These are phyloP conservation scores for Perognathus longimembris DNA, from an alignment of 2,113 vertebrate genomes.

Conservation along the genomic window DNA sequence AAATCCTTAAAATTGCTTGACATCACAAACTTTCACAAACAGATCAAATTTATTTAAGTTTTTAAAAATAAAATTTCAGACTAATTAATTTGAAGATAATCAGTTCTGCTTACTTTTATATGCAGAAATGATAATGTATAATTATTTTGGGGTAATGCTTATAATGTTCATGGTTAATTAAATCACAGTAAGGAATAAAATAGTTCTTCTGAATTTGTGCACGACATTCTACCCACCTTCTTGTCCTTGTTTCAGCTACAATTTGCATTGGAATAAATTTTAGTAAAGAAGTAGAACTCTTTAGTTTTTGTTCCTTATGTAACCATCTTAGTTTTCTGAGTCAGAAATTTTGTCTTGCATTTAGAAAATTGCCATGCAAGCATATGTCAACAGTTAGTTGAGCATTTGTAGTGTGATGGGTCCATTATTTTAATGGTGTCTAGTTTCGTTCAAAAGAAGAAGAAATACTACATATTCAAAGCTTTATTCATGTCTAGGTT, in stretches of 20 bases:
- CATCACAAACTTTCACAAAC: neutral
- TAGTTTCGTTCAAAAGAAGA: neutral
- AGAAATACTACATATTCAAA: neutral
- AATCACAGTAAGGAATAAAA: neutral
- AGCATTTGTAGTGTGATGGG: neutral
- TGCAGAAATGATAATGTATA: neutral
- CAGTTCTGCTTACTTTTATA: neutral
- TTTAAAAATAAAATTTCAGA: too few species aligned
- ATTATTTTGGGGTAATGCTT: neutral
- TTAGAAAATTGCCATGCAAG: neutral
- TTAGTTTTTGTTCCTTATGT: neutral
- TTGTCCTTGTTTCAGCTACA: neutral
- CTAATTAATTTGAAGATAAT: neutral
- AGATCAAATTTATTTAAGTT: neutral
- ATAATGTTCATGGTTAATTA: neutral
- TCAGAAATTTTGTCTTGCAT: neutral
- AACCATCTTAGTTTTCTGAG: neutral
- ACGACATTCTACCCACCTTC: neutral
- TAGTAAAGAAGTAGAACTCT: constrained; percentile 8
- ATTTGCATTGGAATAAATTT: neutral
- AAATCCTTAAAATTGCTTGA: constrained; percentile 40
- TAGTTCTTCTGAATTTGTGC: neutral
- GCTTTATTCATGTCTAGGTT: neutral
- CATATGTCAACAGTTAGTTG: neutral
- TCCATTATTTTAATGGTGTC: neutral